Evolutionary conservation across 1,140 invertebrate species (phyloP), one percentile per base, ranked within the genome.

Genomic region (Sycophila sp.): DNA sequence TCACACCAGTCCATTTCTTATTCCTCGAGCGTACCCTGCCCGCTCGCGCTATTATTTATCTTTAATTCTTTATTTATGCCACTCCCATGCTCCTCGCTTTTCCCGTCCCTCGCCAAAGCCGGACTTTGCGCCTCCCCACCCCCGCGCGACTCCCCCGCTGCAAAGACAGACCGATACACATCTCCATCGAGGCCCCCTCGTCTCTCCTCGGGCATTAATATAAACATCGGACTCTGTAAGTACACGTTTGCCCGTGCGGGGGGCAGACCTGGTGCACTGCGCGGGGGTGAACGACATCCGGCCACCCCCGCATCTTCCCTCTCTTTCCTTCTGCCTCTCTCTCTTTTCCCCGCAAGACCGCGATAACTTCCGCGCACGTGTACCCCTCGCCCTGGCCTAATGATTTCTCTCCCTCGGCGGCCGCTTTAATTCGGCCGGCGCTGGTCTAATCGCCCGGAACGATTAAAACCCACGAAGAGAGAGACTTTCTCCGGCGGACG

Each of bases 181-280:
- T 53, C 47, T 67, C 60, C 19, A 58, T 62, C 51, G 56, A 65
- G 19, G 26, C 42, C n/a, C 34, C 55, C 38, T 30, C 34, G 28
- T 26, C 26, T 1, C n/a, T 32, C 66, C 73, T 73, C 69, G 71
- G 38, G 74, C 77, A 77, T 82, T 79, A 80, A 82, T 80, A 81
- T 80, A 79, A 81, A 81, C 78, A 82, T 81, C 77, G 76, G 28
- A 76, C 32, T 7, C 32, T 38, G 11, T 26, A 66, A 68, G 73
- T 73, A 76, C 71, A 73, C 71, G 64, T 24, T 51, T 28, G 73
- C 22, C 4, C 19, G 4, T 2, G 22, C 47, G 6, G 13, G 28
- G 28, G 51, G 51, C 30, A 34, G 15, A 55, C 64, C 76, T 72
- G 73, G 74, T 76, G 53, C 60, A 17, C 26, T 51, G 47, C 55